Evolutionary conservation across 2,113 vertebrate genomes (phyloP).

Genomic region (Indicator maculatus): DNA sequence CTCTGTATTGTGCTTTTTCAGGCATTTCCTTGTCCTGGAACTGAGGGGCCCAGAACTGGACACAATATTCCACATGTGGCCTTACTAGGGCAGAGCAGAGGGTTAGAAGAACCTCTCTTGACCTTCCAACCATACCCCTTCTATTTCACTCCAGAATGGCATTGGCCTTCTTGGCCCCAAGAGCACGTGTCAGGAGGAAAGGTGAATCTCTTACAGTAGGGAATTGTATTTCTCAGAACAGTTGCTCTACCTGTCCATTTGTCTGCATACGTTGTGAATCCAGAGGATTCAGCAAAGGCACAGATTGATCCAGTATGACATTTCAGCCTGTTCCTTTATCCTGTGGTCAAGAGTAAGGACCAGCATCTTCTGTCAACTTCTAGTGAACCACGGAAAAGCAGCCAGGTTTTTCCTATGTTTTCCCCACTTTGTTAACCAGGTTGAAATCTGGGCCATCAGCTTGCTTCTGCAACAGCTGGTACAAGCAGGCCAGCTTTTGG

Average conservation of each 20-base stretch:
- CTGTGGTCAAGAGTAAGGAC: neutral
- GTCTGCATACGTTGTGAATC: neutral
- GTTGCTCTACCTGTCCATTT: neutral
- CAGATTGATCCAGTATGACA: neutral
- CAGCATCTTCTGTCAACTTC: neutral
- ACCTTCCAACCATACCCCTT: too few relatives aligned
- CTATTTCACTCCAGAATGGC: too few relatives aligned
- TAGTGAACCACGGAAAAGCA: neutral
- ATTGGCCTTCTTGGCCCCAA: too few relatives aligned
- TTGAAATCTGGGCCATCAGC: neutral
- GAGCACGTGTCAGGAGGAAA: neutral
- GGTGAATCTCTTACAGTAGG: neutral
- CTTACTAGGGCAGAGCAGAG: too few relatives aligned
- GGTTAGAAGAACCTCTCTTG: too few relatives aligned
- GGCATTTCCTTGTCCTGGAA: too few relatives aligned
- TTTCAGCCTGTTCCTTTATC: neutral
- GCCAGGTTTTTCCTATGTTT: neutral
- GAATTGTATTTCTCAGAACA: neutral
- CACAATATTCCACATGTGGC: too few relatives aligned
- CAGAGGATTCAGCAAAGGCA: neutral
- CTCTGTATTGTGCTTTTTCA: too few relatives aligned
- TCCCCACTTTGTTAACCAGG: neutral
- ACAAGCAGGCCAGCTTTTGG: neutral
- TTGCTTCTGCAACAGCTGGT: neutral
- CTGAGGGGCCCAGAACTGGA: too few relatives aligned